Percentiles rank a stretch among this genome's conserved stretches.
Evolutionary conservation across 2,113 vertebrate genomes (phyloP).

Genomic region (Orientallactaga bullata): DNA sequence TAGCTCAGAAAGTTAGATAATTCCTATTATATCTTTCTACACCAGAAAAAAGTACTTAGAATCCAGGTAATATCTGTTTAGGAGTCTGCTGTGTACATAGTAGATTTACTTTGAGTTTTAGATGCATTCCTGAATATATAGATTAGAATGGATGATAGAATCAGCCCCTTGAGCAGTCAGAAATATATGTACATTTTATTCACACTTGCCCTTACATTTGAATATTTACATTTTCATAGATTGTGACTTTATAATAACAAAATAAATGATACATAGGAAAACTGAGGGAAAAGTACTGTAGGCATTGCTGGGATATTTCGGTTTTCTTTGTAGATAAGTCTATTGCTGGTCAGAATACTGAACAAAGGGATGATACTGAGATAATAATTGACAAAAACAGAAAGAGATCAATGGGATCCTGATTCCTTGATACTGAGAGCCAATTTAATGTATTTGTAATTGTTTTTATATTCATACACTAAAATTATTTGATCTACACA

Average conservation of each 20-base stretch:
- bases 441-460: neutral
- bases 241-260: neutral
- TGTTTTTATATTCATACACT: neutral
- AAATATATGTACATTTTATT: neutral
- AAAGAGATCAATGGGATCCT: neutral
- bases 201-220: neutral
- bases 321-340: neutral
- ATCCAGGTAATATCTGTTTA: neutral
- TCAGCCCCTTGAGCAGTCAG: neutral
- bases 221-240: neutral
- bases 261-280: slow-evolving; percentile 4
- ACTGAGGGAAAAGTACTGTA: neutral
- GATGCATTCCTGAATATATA: neutral
- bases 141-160: neutral
- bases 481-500: neutral
- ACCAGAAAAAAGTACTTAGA: neutral
- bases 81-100: fast-evolving
- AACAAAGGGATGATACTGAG: neutral
- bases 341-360: neutral
- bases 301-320: neutral
- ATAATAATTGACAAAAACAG: neutral
- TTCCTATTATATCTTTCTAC: neutral
- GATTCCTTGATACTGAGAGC: neutral
- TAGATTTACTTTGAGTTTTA: neutral
- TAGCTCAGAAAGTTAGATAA: neutral